Percentiles rank a stretch among this genome's conserved stretches.
These are phyloP conservation scores for Hypotaenidia philippensis DNA, from an alignment of 2,797 vertebrate species.

Conservation along the genomic window DNA sequence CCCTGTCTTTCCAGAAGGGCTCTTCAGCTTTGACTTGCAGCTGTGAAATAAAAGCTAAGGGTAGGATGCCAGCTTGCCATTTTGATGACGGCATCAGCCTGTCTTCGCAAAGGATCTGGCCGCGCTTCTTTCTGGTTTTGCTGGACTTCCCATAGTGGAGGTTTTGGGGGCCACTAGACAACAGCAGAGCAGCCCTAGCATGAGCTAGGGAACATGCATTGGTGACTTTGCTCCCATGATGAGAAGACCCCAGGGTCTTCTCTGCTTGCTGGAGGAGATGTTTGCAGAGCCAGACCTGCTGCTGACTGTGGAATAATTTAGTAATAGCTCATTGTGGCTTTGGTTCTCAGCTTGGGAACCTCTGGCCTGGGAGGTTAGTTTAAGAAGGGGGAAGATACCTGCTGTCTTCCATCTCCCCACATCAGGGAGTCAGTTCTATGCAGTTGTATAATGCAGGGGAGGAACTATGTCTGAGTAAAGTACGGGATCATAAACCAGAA, in stretches of 20 bases:
- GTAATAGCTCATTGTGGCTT: not conserved
- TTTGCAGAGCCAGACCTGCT: not conserved
- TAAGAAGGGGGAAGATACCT: not conserved
- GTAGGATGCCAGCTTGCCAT: not conserved
- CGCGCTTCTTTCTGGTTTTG: not conserved
- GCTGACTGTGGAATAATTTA: not conserved
- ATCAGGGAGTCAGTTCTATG: not conserved
- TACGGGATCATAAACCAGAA: not conserved
- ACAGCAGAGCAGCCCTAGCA: not conserved
- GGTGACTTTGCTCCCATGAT: not conserved
- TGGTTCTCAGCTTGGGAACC: not conserved
- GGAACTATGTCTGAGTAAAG: not conserved
- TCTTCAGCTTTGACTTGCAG: slow-evolving; percentile 33
- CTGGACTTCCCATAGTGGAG: not conserved
- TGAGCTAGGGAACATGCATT: not conserved
- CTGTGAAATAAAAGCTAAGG: not conserved
- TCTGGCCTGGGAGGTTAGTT: not conserved
- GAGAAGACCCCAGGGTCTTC: not conserved
- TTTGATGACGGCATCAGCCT: not conserved
- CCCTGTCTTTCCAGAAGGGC: not conserved
- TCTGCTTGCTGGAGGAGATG: not conserved
- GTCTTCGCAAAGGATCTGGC: not conserved
- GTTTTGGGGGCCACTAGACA: not conserved
- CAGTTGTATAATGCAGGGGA: not conserved
- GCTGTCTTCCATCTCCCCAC: not conserved